These are phyloP conservation scores for Thunnus thynnus DNA, from an alignment of 2,113 vertebrate genomes.

Conservation along the genomic window DNA sequence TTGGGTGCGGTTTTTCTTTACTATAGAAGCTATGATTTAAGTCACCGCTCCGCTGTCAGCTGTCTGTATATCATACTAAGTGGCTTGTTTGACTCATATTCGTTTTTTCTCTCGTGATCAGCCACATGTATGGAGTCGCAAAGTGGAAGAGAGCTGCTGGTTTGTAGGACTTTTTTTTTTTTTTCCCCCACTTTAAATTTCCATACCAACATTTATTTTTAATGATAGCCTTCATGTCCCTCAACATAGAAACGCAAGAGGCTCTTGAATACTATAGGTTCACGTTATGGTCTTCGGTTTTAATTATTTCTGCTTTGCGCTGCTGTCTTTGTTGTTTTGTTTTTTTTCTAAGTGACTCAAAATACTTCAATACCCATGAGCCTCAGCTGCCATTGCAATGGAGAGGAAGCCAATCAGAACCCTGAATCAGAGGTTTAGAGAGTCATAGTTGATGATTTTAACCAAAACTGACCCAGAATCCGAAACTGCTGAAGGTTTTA, in stretches of 20 bases:
- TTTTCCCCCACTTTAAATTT: not conserved
- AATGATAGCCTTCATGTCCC: not conserved
- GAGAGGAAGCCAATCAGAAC: not conserved
- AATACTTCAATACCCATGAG: not conserved
- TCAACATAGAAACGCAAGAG: not conserved
- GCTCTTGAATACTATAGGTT: not conserved
- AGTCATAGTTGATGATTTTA: too few relatives aligned
- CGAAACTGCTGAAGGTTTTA: too few relatives aligned
- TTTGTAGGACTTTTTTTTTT: constrained; percentile 6
- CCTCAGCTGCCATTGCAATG: not conserved
- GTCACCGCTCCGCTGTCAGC: constrained; percentile 26
- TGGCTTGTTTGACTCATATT: constrained; percentile 40
- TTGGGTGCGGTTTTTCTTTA: constrained; percentile 35
- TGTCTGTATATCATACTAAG: constrained; percentile 26
- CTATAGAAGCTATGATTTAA: constrained; percentile 47
- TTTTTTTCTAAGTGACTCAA: too few relatives aligned
- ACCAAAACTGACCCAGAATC: too few relatives aligned
- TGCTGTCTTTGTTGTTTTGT: too few relatives aligned
- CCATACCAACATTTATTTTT: not conserved
- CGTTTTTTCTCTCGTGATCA: not conserved
- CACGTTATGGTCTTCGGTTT: not conserved
- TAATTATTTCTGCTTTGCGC: not conserved
- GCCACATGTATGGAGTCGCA: constrained; percentile 9
- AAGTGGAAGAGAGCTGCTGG: not conserved
- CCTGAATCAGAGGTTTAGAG: too few relatives aligned